A percentile compares a stretch with the other conserved stretches of the same genome.
Evolutionary conservation across 2,113 vertebrate species (phyloP).

Genomic region (Prolemur simus): DNA sequence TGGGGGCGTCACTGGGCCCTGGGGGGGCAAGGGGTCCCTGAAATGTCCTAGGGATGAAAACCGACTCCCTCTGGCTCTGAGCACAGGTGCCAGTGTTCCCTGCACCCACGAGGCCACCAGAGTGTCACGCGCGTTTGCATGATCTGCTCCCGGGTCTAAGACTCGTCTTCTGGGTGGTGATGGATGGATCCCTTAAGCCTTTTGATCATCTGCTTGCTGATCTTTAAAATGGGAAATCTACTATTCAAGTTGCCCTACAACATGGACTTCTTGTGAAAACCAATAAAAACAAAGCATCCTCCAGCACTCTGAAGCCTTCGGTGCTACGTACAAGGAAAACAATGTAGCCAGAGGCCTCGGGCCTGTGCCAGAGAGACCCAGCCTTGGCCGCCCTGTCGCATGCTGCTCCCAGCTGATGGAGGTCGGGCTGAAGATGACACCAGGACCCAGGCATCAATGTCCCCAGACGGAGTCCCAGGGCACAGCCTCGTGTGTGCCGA

Average conservation of each 20-base stretch:
- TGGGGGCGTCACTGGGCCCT: not conserved
- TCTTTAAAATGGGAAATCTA: not conserved
- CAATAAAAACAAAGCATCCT: not conserved
- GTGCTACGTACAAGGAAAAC: not conserved
- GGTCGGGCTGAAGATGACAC: not conserved
- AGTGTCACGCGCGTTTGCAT: too few species aligned
- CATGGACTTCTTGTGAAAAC: not conserved
- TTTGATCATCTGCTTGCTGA: not conserved
- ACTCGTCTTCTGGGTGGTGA: not conserved
- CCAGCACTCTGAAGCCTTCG: not conserved
- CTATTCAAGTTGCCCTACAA: not conserved
- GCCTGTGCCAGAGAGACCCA: not conserved
- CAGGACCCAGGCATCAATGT: not conserved
- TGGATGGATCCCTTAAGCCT: not conserved
- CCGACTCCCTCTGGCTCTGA: not conserved
- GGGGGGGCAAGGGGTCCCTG: not conserved
- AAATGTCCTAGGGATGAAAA: not conserved
- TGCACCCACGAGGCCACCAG: not conserved
- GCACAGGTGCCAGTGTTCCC: not conserved
- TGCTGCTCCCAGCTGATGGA: not conserved
- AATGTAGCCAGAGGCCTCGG: not conserved
- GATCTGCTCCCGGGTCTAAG: not conserved
- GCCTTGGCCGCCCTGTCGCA: not conserved
- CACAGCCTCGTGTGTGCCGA: not conserved
- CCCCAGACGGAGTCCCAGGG: not conserved